phyloP scores from a whole-genome alignment of 2,113 vertebrate species.

The Antigone vipio region DNA sequence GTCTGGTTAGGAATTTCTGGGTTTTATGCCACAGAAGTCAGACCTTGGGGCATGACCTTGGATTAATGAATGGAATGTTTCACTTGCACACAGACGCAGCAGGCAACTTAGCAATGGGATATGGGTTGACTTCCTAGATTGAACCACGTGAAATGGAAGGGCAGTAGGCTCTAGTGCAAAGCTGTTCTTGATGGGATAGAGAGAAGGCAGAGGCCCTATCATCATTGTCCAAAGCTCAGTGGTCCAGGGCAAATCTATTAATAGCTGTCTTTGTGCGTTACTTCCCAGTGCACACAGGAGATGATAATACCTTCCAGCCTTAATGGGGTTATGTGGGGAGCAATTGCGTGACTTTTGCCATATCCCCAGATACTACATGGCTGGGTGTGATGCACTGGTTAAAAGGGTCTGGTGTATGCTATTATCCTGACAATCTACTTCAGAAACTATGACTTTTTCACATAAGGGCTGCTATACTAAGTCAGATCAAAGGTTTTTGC shows the following conservation, averaged over 20 bases:
- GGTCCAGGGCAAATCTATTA: neutral
- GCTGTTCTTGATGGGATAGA: neutral
- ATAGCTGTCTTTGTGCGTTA: neutral
- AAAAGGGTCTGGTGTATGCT: neutral
- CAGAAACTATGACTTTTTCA: neutral
- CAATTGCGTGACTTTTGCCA: neutral
- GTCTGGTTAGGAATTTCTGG: neutral
- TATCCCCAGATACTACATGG: neutral
- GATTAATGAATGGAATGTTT: neutral
- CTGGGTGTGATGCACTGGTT: neutral
- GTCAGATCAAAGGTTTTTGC: neutral
- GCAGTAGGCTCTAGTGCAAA: neutral
- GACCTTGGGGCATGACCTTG: neutral
- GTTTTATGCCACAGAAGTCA: neutral
- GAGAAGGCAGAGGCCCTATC: neutral
- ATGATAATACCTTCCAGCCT: neutral
- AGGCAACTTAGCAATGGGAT: accelerated
- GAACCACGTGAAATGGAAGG: neutral
- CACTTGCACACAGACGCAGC: neutral
- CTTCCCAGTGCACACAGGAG: neutral
- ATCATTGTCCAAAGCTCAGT: neutral
- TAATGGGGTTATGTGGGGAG: neutral
- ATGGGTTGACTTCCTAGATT: neutral
- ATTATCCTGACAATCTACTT: neutral
- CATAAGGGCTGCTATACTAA: neutral